Evolutionary conservation across 2,113 vertebrate genomes (phyloP), one percentile per base, ranked within the genome.

Genomic region (Nannobrachium achirus): DNA sequence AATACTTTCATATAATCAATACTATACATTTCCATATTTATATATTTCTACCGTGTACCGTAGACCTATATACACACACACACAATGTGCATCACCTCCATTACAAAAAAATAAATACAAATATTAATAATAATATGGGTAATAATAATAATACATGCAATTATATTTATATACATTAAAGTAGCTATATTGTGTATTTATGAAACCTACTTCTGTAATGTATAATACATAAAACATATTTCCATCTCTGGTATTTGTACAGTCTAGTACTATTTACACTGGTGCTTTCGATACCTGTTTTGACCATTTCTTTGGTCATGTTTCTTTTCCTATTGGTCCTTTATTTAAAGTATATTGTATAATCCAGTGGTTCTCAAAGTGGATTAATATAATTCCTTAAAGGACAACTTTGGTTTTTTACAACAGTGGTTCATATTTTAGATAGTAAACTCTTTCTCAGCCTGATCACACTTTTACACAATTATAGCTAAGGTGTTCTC

Each of bases 201-300:
- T 86, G 77, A 89, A 92, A 89, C 58, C 81, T 90, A 91, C 73
- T 55, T 25, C 25, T 88, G 56, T 81, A 83, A 64, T 81, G 88
- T 63, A 91, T 87, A 92, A 91, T 94, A 94, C 92, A 93, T 93
- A 92, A 82, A 90, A 87, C 25, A 91, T 91, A 90, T 86, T 89
- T 87, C 75, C 74, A 75, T 50, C 44, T 86, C 45, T 73, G 77
- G 20, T 79, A 78, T 82, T 80, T 87, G 83, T 89, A 86, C 76
- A 81, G 80, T 84, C 76, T 83, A 83, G 83, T 80, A 77, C 83
- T 81, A 74, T 76, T 83, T 81, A 88, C 83, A 89, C 70, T 75
- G 63, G 80, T 88, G 82, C 86, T 90, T 90, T 89, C 88, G 89
- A 89, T 88, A 69, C 84, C 69, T 66, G 71, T 80, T 79, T 91